Conservation (phyloP, 2,113 vertebrate genomes). For the Cephalophus harveyi region DNA sequence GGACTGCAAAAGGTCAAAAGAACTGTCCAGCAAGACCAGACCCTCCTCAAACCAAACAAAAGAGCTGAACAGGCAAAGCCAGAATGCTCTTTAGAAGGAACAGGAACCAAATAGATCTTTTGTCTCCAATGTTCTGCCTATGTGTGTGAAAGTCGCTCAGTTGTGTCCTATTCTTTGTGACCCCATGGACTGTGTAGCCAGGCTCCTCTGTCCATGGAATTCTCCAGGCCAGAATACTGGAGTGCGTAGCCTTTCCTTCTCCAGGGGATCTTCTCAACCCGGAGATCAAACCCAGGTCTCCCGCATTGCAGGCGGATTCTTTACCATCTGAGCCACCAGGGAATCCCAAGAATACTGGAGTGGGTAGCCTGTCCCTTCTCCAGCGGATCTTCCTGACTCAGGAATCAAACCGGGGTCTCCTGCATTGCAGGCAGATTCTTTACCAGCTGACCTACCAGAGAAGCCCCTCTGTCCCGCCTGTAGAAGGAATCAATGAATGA, state of each 20-base stretch:
- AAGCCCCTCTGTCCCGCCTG: not conserved
- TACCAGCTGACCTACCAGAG: not conserved
- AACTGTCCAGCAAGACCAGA: not conserved
- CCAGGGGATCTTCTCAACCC: not conserved
- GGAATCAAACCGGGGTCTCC: not conserved
- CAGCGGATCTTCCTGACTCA: not conserved
- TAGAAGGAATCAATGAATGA: not conserved
- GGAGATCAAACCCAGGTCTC: not conserved
- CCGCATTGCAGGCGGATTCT: rapidly evolving
- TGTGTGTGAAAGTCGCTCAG: not conserved
- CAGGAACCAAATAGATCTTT: not conserved
- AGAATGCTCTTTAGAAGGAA: not conserved
- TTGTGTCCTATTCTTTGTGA: not conserved
- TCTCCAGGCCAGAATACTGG: not conserved
- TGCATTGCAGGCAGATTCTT: not conserved
- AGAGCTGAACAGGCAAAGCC: not conserved
- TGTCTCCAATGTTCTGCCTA: not conserved
- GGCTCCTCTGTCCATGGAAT: not conserved
- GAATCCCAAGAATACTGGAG: not conserved
- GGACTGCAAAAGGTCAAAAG: not conserved
- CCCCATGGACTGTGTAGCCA: not conserved
- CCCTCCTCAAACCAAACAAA: not conserved
- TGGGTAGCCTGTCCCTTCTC: not conserved
- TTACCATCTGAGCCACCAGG: not conserved
- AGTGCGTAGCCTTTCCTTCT: not conserved